Percentiles rank a stretch among this genome's conserved stretches.
phyloP scores from a whole-genome alignment of 30 jellyfish, hydroid and myxozoan species.

The Catostylus mosaicus region DNA sequence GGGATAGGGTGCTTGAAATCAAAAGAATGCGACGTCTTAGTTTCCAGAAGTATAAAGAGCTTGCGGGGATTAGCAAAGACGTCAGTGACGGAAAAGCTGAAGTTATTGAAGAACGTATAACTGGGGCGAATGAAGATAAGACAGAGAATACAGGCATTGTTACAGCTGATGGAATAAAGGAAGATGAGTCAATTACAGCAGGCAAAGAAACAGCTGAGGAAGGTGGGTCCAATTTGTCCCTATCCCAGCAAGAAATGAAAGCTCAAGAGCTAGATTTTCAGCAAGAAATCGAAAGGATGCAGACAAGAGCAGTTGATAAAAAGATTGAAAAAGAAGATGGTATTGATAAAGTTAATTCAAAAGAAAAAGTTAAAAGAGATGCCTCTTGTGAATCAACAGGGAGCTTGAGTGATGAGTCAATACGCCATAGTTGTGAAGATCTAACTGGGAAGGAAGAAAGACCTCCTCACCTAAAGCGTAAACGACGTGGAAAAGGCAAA shows the following conservation, averaged over 20 bases:
- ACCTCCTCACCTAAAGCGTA: slow-evolving; percentile 12
- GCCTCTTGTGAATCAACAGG: not conserved
- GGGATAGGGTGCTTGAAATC: slow-evolving; percentile 58
- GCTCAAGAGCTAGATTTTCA: not conserved
- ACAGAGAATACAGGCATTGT: not conserved
- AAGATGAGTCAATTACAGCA: not conserved
- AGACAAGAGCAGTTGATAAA: not conserved
- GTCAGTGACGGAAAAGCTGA: not conserved
- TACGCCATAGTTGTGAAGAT: slow-evolving; percentile 3
- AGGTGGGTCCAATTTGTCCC: not conserved
- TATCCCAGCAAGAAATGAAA: not conserved
- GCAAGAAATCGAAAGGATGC: not conserved
- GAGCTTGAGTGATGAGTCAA: slow-evolving; percentile 4
- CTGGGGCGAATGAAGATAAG: not conserved
- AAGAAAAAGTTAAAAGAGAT: not conserved
- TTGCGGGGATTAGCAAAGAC: not conserved
- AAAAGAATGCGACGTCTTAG: slow-evolving; percentile 55
- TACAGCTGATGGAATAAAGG: not conserved
- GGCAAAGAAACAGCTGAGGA: not conserved
- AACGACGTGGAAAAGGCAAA: slow-evolving; percentile 7
- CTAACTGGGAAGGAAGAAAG: slow-evolving; percentile 19
- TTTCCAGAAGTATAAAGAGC: slow-evolving; percentile 20
- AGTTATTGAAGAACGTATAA: not conserved
- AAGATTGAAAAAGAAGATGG: not conserved
- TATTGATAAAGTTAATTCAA: not conserved